These are phyloP conservation scores for Bombus vancouverensis DNA, from an alignment of 1,140 invertebrate genomes.

Conservation along the genomic window DNA sequence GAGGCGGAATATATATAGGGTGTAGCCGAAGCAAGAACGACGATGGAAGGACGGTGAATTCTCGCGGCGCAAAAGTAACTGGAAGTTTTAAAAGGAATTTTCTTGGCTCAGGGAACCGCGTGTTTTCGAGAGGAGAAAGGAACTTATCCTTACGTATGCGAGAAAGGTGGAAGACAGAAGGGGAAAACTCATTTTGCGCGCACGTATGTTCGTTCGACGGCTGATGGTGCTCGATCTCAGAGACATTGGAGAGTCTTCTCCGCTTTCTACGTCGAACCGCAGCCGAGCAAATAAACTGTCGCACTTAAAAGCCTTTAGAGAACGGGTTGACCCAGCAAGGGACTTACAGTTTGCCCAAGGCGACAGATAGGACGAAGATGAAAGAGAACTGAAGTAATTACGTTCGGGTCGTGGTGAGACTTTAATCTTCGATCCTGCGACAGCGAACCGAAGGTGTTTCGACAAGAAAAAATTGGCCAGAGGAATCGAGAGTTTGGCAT, in stretches of 20 bases:
- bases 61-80: too few species aligned
- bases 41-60: neutral
- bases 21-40: neutral
- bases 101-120: neutral
- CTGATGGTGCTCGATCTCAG: conserved; percentile 31
- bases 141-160: neutral
- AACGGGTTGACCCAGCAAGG: conserved; percentile 58
- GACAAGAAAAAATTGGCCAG: neutral
- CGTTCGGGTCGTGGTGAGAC: conserved; percentile 64
- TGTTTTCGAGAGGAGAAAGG: neutral
- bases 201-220: conserved; percentile 4
- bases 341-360: conserved; percentile 63
- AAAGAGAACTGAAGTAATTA: conserved; percentile 73
- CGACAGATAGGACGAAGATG: conserved; percentile 70
- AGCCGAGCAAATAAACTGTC: conserved; percentile 65
- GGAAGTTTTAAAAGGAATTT: neutral
- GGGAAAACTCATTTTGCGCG: conserved; percentile 34
- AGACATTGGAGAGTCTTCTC: conserved; percentile 10
- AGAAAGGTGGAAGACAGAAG: neutral
- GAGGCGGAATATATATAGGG: neutral
- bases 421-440: conserved; percentile 71
- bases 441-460: neutral
- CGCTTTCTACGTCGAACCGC: conserved; percentile 22
- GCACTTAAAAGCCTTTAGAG: conserved; percentile 60
- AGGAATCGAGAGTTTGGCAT: conserved; percentile 23